A percentile compares a stretch with the other conserved stretches of the same genome.
These are phyloP conservation scores for Dinoponera quadriceps DNA, from an alignment of 1,140 invertebrate species.

Conservation along the genomic window DNA sequence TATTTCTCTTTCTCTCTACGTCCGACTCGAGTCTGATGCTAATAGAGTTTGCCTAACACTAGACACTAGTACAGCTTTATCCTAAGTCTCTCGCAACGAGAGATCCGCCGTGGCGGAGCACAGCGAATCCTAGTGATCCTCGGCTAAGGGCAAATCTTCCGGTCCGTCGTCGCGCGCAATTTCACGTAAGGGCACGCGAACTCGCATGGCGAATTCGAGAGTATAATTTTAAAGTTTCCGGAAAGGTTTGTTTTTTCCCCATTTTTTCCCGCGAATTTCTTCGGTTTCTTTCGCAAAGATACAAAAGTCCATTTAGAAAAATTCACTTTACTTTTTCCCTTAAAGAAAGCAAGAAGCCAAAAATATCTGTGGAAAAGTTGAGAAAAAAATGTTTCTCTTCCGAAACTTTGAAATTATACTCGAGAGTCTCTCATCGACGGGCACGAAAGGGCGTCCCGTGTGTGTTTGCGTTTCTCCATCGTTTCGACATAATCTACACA, in stretches of 20 bases:
- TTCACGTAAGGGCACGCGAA: conserved; percentile 11
- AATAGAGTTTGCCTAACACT: conserved; percentile 23
- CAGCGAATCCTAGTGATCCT: neutral
- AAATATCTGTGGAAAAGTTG: no score
- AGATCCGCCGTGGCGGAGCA: neutral
- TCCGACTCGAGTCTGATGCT: conserved; percentile 11
- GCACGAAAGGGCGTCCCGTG: no score
- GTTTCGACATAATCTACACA: no score
- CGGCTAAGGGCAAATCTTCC: neutral
- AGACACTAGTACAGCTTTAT: conserved; percentile 39
- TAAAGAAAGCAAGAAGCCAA: no score
- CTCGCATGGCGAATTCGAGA: conserved; percentile 8
- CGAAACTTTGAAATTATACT: no score
- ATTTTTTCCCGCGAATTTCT: neutral
- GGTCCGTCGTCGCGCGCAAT: conserved; percentile 27
- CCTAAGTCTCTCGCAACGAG: conserved; percentile 21
- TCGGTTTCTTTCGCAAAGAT: no score
- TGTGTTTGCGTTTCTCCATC: no score
- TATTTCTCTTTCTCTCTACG: conserved; percentile 19
- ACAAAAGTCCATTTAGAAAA: no score
- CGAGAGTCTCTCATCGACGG: no score
- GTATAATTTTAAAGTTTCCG: no score
- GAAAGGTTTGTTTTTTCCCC: neutral
- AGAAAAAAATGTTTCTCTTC: no score
- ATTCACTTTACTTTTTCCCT: no score